A percentile compares a stretch with the other conserved stretches of the same genome.
These are phyloP conservation scores for Nothoprocta pentlandii DNA, from an alignment of 2,113 vertebrate species.

Conservation along the genomic window DNA sequence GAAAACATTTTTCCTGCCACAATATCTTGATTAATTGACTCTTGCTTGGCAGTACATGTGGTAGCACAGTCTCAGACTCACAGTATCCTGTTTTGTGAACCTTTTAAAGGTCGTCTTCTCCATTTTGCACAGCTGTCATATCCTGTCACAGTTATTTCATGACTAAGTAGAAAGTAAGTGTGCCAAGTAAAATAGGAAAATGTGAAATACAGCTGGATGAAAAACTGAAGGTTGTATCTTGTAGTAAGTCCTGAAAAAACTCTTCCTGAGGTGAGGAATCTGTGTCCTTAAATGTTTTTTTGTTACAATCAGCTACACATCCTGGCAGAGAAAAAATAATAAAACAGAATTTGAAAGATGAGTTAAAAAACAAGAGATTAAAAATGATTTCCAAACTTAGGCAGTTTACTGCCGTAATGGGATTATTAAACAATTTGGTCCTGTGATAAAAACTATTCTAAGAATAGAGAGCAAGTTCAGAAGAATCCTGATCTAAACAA, in stretches of 20 bases:
- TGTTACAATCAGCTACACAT: conserved; percentile 41
- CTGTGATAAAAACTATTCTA: background rate
- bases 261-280: conserved; percentile 42
- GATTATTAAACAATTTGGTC: background rate
- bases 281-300: conserved; percentile 23
- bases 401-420: background rate
- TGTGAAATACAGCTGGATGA: conserved; percentile 2
- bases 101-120: background rate
- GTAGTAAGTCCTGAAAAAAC: background rate
- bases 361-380: conserved; percentile 1
- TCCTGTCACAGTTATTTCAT: background rate
- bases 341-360: conserved; percentile 25
- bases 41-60: background rate
- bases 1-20: conserved; percentile 9
- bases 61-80: background rate
- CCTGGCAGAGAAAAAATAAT: conserved; percentile 42
- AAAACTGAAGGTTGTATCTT: conserved; percentile 21
- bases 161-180: conserved; percentile 22
- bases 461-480: background rate
- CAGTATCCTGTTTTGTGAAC: conserved; percentile 5
- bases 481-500: background rate
- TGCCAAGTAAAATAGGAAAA: background rate
- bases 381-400: conserved; percentile 17
- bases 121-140: conserved; percentile 11
- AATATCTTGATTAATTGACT: background rate